Evolutionary conservation across 35 echinoderm and acorn worm species (phyloP), one percentile per base, ranked within the genome.

Genomic region (Chiridota heheva): DNA sequence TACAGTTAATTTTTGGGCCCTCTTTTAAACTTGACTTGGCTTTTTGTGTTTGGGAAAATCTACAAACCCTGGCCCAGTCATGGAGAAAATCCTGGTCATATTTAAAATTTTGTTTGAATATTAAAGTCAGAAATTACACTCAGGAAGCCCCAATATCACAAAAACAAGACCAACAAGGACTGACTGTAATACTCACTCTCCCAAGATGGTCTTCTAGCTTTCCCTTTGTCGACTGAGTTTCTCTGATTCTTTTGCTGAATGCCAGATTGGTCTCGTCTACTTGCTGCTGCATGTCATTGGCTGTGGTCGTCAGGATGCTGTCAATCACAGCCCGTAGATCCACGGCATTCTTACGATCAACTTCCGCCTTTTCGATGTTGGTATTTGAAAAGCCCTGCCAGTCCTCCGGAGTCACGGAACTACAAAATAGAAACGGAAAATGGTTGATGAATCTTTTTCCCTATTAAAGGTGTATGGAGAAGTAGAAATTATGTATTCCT

Each of bases 231-330:
- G 42, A 40, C 56, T 90, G 41, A 0, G 93, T 96, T 67, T 96
- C 93, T 31, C 78, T 39, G 51, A 96, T 96, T 61, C 93, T 73
- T 60, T 91, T 96, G 36, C 62, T 68, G 74, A 96, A 96, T 61
- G 93, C 93, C 22, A 91, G 73, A 62, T 96, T 84, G 36, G 93
- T 96, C 26, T 96, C 88, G 49, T 90, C 79, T 18, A 96, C 93
- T 41, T 96, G 93, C 37, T 90, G 69, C 51, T 96, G 88, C 93
- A 96, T 96, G 63, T 96, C 93, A 56, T 96, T 68, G 42, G 88
- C 88, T 15, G 93, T 96, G 0, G 87, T 90, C 22, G 61, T 78
- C 39, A 96, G 72, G 40, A 96, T 81, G 33, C 87, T 90, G 38
- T 96, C 93, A 32, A 96, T 90, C 7, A 96, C 72, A n/a, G 88